phyloP scores from a whole-genome alignment of 2,888 invertebrate species.

The Cyclophora punctaria region DNA sequence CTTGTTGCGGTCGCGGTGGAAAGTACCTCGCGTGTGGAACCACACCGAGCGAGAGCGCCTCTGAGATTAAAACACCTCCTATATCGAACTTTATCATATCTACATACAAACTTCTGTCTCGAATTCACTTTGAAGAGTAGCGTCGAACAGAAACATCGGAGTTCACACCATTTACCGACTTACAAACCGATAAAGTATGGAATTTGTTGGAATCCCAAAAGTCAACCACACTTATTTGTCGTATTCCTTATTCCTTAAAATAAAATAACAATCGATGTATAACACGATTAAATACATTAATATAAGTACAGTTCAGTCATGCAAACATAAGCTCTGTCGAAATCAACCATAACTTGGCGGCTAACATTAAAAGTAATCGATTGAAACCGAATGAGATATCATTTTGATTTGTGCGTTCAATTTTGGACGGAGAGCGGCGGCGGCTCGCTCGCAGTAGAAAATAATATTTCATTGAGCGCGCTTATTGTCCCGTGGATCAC shows the following conservation, averaged over 20 bases:
- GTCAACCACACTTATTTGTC: no score
- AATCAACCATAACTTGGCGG: no score
- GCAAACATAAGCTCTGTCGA: no score
- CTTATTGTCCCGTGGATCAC: conserved; percentile 38
- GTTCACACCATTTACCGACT: conserved; percentile 37
- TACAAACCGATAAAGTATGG: conserved; percentile 44
- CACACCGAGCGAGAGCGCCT: conserved; percentile 13
- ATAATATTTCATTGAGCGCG: conserved; percentile 22
- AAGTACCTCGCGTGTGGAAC: conserved; percentile 24
- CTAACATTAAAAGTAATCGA: not conserved
- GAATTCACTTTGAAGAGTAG: conserved; percentile 45
- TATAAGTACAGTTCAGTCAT: no score
- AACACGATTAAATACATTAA: no score
- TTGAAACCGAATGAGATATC: conserved; percentile 26
- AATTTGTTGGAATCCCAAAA: no score
- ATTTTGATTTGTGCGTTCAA: conserved; percentile 48
- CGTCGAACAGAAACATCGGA: conserved; percentile 52
- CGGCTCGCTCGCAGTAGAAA: conserved; percentile 15
- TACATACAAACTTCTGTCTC: conserved; percentile 36
- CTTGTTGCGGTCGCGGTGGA: conserved; percentile 9
- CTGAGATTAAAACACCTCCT: conserved; percentile 33
- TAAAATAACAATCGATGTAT: no score
- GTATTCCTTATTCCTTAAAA: no score
- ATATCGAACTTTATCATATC: conserved; percentile 43
- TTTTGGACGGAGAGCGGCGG: conserved; percentile 24